Conservation (phyloP, 1,140 invertebrate species). For the Mamestra configurata region DNA sequence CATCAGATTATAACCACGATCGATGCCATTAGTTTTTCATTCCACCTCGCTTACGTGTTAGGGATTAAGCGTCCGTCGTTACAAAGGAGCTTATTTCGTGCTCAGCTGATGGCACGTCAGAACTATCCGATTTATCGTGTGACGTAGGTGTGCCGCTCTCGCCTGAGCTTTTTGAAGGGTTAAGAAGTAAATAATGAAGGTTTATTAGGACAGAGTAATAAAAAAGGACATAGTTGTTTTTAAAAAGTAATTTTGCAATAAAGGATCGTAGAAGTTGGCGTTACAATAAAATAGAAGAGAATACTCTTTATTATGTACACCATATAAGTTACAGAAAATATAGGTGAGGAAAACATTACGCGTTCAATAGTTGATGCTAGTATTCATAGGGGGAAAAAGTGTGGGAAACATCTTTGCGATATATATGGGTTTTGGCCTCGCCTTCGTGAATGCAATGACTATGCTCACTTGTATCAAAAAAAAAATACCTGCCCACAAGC, state of each 20-base stretch:
- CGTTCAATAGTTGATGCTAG: no score
- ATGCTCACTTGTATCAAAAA: no score
- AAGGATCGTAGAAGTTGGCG: no score
- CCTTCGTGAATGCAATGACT: no score
- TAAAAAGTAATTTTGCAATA: not conserved
- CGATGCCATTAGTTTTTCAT: slow-evolving; percentile 18
- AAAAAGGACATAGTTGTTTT: not conserved
- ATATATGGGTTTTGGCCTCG: no score
- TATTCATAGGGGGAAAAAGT: no score
- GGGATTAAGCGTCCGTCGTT: slow-evolving; percentile 35
- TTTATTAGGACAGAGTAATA: slow-evolving; percentile 7
- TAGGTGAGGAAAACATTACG: no score
- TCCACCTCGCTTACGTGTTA: slow-evolving; percentile 5
- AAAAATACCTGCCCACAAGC: no score
- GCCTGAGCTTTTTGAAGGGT: slow-evolving; percentile 20
- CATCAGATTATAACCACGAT: not conserved
- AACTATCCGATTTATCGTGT: slow-evolving; percentile 44
- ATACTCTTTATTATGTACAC: no score
- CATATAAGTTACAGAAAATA: no score
- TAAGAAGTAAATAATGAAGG: slow-evolving; percentile 48
- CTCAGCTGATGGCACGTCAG: slow-evolving; percentile 34
- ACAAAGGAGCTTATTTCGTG: slow-evolving; percentile 44
- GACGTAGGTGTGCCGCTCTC: slow-evolving; percentile 24
- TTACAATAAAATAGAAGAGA: no score
- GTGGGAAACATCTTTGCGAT: no score